Conservation (phyloP, 2,888 invertebrate genomes). For the Polymixis lichenea region DNA sequence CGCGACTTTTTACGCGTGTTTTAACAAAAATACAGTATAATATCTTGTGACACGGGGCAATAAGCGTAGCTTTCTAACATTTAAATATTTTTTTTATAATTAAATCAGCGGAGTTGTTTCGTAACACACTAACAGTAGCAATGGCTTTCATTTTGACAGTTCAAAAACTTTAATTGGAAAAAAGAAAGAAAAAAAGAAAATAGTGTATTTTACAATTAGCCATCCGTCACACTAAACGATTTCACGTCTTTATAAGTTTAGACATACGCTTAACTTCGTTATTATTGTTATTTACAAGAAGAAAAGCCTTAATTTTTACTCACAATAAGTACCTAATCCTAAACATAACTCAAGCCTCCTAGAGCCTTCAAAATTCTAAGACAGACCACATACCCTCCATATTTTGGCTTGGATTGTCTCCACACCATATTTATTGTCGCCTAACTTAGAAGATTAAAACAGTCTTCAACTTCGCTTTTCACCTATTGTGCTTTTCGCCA, state of each 20-base stretch:
- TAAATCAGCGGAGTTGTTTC: no score
- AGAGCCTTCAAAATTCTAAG: not conserved
- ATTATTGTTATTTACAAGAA: not conserved
- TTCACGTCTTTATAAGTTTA: not conserved
- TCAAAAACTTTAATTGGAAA: no score
- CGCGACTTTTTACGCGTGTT: not conserved
- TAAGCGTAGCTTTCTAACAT: not conserved
- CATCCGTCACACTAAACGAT: not conserved
- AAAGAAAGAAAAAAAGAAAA: no score
- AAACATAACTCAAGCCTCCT: not conserved
- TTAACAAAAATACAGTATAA: not conserved
- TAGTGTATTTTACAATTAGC: not conserved
- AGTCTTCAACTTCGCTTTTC: not conserved
- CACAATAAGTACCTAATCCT: not conserved
- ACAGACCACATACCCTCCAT: not conserved
- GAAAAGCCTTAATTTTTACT: not conserved
- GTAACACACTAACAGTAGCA: no score
- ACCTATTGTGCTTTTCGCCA: conserved; percentile 11
- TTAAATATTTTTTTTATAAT: not conserved
- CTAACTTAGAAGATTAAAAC: conserved; percentile 7
- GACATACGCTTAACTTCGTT: not conserved
- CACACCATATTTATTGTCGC: not conserved
- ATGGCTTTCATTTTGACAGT: no score
- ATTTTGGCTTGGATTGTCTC: not conserved
- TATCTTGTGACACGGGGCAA: not conserved